Base-by-base conservation (phyloP, 1,140 invertebrate genomes). In the Platorchestia sp. region DNA sequence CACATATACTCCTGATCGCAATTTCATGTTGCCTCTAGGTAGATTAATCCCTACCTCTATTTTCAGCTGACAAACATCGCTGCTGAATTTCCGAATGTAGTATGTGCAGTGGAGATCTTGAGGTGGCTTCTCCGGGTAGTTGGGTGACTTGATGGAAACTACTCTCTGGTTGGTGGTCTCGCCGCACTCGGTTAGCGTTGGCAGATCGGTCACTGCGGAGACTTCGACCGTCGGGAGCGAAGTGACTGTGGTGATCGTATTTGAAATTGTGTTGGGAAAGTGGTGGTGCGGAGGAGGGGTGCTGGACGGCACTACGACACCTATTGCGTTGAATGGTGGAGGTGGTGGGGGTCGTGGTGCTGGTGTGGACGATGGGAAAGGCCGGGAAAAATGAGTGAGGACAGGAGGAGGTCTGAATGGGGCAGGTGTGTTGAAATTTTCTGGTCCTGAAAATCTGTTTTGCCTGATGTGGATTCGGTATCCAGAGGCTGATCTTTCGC, bases 21-120 rank as follows among this genome's bases (percentile, higher is more conserved):
- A 75, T 22, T 75, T 75, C 1, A 75, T 19, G 59, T 75, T 75
- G 27, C 27, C 59, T 75, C 7, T 75, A 36, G 1, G 10, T 36
- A 75, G 1, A 75, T 89, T 19, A 89, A 42, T 93, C 45, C 0
- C 91, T 93, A 93, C 91, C 91, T 93, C 91, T n/a, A 93, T 93
- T 93, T 93, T 93, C 6, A 93, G 91, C 45, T 93, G 91, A 40
- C 91, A 93, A 47, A 93, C 91, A 40, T 93, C 91, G 40, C 45
- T 93, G 91, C 91, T 93, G 14, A 6, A 93, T 41, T 93, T 93
- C 44, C 44, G 36, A 16, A 93, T 93, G 91, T 42, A 44, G 45
- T 93, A 93, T 5, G 40, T 44, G 45, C 91, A 93, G 40, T 93
- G 91, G 43, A 45, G 44, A 45, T 93, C 91, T 93, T 93, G 91